Percentiles rank a stretch among this genome's conserved stretches.
Conservation (phyloP, 2,888 invertebrate genomes). For the Tipula lateralis region DNA sequence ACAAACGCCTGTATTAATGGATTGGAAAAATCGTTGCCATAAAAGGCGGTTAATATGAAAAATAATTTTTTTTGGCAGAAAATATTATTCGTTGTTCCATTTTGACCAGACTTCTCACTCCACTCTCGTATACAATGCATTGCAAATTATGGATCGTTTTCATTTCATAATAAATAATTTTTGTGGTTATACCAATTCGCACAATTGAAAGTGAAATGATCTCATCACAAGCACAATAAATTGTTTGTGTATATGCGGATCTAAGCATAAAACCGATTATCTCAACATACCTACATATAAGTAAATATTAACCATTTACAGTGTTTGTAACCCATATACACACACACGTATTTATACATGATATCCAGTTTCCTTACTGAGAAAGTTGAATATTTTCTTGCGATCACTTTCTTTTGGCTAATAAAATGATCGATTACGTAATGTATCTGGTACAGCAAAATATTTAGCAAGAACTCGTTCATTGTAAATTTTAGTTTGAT, state of each 20-base stretch:
- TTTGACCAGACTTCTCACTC: too few species aligned
- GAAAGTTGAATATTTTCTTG: not conserved
- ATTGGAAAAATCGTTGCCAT: too few species aligned
- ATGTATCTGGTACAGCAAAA: not conserved
- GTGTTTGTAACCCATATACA: not conserved
- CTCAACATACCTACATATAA: not conserved
- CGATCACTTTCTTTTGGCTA: not conserved
- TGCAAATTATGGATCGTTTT: not conserved
- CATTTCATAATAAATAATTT: not conserved
- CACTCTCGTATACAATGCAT: too few species aligned
- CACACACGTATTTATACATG: not conserved
- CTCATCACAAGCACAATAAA: not conserved
- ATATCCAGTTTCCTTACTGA: not conserved
- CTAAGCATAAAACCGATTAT: not conserved
- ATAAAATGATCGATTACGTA: not conserved
- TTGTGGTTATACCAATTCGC: not conserved
- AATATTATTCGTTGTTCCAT: too few species aligned
- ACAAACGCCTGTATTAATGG: too few species aligned
- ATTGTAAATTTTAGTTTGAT: not conserved
- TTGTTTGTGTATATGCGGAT: not conserved
- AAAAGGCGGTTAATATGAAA: too few species aligned
- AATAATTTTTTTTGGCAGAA: too few species aligned
- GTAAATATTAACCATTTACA: not conserved
- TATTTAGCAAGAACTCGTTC: not conserved
- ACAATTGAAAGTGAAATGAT: not conserved